Conservation (phyloP, 2,888 invertebrate species). For the Dasypolia templi region DNA sequence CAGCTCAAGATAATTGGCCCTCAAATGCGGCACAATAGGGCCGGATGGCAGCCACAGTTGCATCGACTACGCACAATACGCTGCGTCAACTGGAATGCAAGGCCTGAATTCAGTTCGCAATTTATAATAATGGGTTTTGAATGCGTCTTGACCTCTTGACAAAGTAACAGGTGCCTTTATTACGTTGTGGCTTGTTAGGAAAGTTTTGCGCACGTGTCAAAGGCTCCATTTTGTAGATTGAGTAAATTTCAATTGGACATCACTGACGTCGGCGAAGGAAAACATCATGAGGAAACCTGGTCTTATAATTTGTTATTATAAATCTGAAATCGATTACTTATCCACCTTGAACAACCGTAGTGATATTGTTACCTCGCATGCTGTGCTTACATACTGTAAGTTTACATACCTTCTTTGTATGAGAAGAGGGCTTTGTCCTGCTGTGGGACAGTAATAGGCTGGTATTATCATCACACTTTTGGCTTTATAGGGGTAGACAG, state of each 20-base stretch:
- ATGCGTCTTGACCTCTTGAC: not conserved
- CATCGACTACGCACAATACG: conserved; percentile 28
- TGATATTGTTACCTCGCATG: not conserved
- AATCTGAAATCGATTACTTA: not conserved
- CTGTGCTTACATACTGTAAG: no score
- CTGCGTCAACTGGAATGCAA: conserved; percentile 15
- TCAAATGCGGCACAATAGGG: conserved; percentile 24
- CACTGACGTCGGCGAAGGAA: not conserved
- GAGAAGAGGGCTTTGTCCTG: not conserved
- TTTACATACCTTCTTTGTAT: not conserved
- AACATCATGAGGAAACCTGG: not conserved
- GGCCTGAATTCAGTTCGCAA: not conserved
- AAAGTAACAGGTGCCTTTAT: not conserved
- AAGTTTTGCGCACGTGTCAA: not conserved
- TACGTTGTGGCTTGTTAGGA: not conserved
- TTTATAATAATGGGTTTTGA: conserved; percentile 6
- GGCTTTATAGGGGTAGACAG: not conserved
- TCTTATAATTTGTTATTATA: not conserved
- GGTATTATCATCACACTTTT: not conserved
- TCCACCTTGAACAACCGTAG: no score
- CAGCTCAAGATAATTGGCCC: conserved; percentile 13
- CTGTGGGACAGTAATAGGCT: not conserved
- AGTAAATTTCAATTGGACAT: not conserved
- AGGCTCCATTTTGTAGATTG: not conserved
- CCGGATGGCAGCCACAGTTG: conserved; percentile 10